phyloP scores from a whole-genome alignment of 2,888 invertebrate species.

The Xanthostigma xanthostigma region DNA sequence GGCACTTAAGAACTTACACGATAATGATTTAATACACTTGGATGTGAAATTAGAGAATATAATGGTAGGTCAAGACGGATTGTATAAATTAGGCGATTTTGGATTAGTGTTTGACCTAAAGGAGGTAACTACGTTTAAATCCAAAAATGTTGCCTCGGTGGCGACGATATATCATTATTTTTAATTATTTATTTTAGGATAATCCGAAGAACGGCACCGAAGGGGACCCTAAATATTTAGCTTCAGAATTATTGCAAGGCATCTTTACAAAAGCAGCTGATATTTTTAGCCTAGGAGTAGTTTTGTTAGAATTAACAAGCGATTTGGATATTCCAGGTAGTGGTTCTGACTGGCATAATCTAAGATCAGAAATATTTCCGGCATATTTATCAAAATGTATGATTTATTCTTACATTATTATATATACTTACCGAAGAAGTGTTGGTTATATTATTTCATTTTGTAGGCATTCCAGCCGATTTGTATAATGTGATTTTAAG shows the following conservation, averaged over 20 bases:
- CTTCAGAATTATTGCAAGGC: conserved; percentile 51
- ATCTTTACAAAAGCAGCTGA: conserved; percentile 54
- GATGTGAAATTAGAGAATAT: conserved; percentile 70
- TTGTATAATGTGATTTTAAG: conserved; percentile 33
- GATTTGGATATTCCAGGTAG: conserved; percentile 53
- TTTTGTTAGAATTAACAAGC: conserved; percentile 52
- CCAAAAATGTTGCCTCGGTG: background rate
- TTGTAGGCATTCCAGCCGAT: conserved; percentile 31
- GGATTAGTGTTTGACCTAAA: conserved; percentile 52
- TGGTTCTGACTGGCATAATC: conserved; percentile 51
- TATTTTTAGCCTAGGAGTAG: conserved; percentile 59
- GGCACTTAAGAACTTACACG: conserved; percentile 53
- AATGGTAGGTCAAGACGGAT: conserved; percentile 43
- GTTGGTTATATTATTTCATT: background rate
- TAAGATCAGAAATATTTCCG: conserved; percentile 40
- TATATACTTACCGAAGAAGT: background rate
- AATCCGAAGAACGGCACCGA: conserved; percentile 42
- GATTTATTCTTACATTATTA: conserved; percentile 4
- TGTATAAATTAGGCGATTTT: conserved; percentile 63
- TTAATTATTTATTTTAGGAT: conserved; percentile 21
- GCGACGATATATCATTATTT: background rate
- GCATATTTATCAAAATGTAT: conserved; percentile 28
- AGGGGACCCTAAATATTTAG: conserved; percentile 63
- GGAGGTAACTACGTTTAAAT: conserved; percentile 22
- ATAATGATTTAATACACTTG: conserved; percentile 50